Percentiles rank a stretch among this genome's conserved stretches.
Conservation (phyloP, 2,113 vertebrate species). For the Genyomyrus donnyi region DNA sequence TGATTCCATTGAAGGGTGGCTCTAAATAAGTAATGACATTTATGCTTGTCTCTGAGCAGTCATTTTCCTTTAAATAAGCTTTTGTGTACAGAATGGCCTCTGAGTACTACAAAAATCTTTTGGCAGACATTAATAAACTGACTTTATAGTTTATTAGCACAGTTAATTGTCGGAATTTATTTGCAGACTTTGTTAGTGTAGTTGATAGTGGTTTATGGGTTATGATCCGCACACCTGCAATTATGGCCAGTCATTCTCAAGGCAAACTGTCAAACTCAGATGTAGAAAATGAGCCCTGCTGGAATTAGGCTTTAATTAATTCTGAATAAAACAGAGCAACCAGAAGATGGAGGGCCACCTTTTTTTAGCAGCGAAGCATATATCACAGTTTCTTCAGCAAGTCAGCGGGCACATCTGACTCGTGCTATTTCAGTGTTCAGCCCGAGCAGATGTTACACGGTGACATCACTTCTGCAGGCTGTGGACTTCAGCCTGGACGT, state of each 20-base stretch:
- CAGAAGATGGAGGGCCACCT: neutral
- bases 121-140: neutral
- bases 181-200: neutral
- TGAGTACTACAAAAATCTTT: neutral
- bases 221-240: neutral
- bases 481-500: neutral
- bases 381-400: neutral
- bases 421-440: neutral
- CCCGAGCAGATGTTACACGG: neutral
- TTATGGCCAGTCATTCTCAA: neutral
- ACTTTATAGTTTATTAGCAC: neutral
- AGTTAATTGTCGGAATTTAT: neutral
- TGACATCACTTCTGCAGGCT: neutral
- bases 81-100: neutral
- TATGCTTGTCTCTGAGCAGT: neutral
- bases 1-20: neutral
- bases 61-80: neutral
- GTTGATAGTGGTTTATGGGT: neutral
- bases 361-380: slow-evolving; percentile 2
- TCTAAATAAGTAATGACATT: neutral
- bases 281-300: neutral
- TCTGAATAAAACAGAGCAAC: neutral
- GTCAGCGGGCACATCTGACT: neutral
- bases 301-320: neutral
- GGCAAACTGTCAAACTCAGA: neutral